phyloP scores from a whole-genome alignment of 2,797 vertebrate species.

The Myotis daubentonii region DNA sequence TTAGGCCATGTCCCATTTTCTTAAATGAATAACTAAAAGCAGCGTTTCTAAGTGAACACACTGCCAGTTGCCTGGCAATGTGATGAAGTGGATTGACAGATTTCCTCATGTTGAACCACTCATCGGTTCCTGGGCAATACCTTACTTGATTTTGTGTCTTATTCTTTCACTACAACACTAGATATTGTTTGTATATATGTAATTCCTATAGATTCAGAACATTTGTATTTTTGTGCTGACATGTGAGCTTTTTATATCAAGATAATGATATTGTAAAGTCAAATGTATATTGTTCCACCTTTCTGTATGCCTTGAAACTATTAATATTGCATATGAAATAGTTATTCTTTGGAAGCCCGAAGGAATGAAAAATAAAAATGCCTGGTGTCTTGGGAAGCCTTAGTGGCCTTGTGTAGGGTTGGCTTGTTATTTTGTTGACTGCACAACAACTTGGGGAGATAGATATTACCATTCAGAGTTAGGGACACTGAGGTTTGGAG shows the following conservation, averaged over 20 bases:
- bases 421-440: constrained; percentile 4
- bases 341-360: background rate
- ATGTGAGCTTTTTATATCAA: background rate
- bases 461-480: background rate
- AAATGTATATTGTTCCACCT: background rate
- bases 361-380: background rate
- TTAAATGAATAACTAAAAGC: constrained; percentile 32
- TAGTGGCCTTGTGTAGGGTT: background rate
- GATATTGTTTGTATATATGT: background rate
- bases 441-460: background rate
- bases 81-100: background rate
- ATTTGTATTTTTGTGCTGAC: background rate
- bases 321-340: background rate
- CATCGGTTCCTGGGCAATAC: background rate
- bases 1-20: constrained; percentile 4
- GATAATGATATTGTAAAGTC: constrained; percentile 28
- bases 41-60: background rate
- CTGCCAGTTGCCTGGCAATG: background rate
- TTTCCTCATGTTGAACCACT: background rate
- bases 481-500: background rate
- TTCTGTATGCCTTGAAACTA: constrained; percentile 18
- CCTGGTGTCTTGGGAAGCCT: background rate
- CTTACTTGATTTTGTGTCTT: constrained; percentile 15
- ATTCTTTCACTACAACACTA: constrained; percentile 33
- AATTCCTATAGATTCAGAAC: background rate